Percentiles rank a stretch among this genome's conserved stretches.
Evolutionary conservation across 1,140 invertebrate genomes (phyloP).

Genomic region (Lineus longissimus): DNA sequence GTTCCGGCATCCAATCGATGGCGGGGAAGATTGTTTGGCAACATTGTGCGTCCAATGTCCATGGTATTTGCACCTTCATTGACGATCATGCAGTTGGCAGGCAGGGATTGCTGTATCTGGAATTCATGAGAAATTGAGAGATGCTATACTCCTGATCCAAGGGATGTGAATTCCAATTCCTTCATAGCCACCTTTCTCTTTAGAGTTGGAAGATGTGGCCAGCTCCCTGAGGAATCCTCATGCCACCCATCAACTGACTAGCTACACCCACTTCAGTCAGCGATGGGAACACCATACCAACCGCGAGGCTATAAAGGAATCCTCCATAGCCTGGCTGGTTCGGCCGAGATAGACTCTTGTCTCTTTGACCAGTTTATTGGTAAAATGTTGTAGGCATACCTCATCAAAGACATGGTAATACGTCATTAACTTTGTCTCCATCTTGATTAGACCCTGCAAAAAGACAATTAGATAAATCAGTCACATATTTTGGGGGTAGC

Average conservation of each 20-base stretch:
- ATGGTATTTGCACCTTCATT: constrained; percentile 98
- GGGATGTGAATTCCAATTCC: too few species aligned
- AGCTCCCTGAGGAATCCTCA: too few species aligned
- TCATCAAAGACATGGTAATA: constrained; percentile 88
- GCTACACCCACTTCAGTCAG: too few species aligned
- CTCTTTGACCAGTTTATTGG: too few species aligned
- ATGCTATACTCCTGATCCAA: too few species aligned
- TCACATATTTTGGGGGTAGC: not conserved
- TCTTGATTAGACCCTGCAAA: constrained; percentile 60
- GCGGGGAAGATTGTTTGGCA: constrained; percentile 75
- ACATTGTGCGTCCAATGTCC: constrained; percentile 90
- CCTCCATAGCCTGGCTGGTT: too few species aligned
- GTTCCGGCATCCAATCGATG: constrained; percentile 69
- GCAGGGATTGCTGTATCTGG: constrained; percentile 49
- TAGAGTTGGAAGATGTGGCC: too few species aligned
- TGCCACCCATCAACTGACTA: too few species aligned
- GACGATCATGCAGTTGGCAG: constrained; percentile 81
- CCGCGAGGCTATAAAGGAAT: too few species aligned
- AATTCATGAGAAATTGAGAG: constrained; percentile 7
- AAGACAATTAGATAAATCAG: constrained; percentile 8
- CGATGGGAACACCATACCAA: too few species aligned
- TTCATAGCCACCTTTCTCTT: too few species aligned
- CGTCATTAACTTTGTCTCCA: constrained; percentile 75
- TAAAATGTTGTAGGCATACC: constrained; percentile 36
- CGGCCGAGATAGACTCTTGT: too few species aligned